Evolutionary conservation across 2,888 invertebrate genomes (phyloP).

Genomic region (Seira ritae): DNA sequence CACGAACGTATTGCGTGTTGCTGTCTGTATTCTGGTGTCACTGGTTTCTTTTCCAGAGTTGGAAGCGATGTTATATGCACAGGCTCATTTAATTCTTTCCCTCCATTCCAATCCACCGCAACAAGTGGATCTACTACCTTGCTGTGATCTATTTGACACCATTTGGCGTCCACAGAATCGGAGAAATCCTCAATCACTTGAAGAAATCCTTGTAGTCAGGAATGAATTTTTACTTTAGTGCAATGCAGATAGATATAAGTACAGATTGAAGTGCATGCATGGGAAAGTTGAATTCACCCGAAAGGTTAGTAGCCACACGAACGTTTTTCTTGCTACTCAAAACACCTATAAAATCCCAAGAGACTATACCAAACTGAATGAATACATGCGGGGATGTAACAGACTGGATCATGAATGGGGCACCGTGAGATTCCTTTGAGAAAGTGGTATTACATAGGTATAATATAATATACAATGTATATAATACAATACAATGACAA

Average conservation of each 20-base stretch:
- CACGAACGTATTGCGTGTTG: background rate
- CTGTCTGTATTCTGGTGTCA: background rate
- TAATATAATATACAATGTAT: background rate
- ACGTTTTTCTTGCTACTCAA: slow-evolving; percentile 1
- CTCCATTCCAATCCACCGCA: slow-evolving; percentile 14
- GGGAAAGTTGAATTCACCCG: no score
- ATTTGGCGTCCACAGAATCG: background rate
- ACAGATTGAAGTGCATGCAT: no score
- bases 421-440: slow-evolving; percentile 19
- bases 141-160: background rate
- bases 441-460: no score
- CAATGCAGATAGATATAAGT: no score
- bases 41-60: background rate
- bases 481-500: background rate
- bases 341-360: slow-evolving; percentile 20
- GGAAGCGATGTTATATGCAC: background rate
- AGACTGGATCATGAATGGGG: slow-evolving; percentile 7
- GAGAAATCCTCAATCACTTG: slow-evolving; percentile 6
- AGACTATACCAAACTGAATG: slow-evolving; percentile 12
- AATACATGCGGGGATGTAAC: background rate
- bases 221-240: no score
- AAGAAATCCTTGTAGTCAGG: no score
- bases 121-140: background rate
- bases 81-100: slow-evolving; percentile 6
- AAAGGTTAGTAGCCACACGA: slow-evolving; percentile 15